These are phyloP conservation scores for Ectemnius lituratus DNA, from an alignment of 2,888 invertebrate species.

Conservation along the genomic window DNA sequence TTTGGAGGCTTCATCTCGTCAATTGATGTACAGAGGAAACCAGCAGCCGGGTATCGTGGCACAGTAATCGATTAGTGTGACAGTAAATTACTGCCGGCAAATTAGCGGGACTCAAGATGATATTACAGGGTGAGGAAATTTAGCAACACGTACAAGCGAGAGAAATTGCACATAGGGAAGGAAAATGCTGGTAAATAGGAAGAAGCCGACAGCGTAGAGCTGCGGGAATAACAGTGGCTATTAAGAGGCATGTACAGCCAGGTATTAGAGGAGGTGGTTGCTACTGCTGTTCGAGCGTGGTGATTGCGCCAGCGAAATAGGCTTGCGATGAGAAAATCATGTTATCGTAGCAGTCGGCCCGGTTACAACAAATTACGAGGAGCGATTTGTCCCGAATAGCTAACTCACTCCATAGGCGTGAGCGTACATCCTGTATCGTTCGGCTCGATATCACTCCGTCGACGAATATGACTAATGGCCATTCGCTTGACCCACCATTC, in stretches of 20 bases:
- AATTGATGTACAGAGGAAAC: conserved; percentile 21
- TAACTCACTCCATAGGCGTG: background rate
- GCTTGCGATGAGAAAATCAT: conserved; percentile 46
- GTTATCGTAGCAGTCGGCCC: conserved; percentile 35
- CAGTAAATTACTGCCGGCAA: conserved; percentile 69
- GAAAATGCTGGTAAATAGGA: conserved; percentile 57
- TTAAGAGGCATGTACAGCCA: conserved; percentile 51
- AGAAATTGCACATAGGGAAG: conserved; percentile 20
- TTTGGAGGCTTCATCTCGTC: conserved; percentile 20
- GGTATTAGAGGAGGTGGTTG: conserved; percentile 51
- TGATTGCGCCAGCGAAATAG: conserved; percentile 49
- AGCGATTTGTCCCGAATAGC: conserved; percentile 40
- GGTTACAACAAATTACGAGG: conserved; percentile 32
- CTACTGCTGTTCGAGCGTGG: conserved; percentile 31
- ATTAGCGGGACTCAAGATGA: conserved; percentile 72
- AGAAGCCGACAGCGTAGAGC: background rate
- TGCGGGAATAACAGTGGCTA: conserved; percentile 41
- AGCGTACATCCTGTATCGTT: background rate
- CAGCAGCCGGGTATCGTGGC: conserved; percentile 39
- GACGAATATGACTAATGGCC: background rate
- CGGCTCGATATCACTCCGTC: background rate
- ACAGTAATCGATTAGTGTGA: conserved; percentile 68
- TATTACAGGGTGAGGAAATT: conserved; percentile 68
- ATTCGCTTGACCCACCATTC: background rate
- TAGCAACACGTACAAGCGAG: conserved; percentile 17